phyloP scores from a whole-genome alignment of 1,140 invertebrate species.

The Drosophila carrolli region DNA sequence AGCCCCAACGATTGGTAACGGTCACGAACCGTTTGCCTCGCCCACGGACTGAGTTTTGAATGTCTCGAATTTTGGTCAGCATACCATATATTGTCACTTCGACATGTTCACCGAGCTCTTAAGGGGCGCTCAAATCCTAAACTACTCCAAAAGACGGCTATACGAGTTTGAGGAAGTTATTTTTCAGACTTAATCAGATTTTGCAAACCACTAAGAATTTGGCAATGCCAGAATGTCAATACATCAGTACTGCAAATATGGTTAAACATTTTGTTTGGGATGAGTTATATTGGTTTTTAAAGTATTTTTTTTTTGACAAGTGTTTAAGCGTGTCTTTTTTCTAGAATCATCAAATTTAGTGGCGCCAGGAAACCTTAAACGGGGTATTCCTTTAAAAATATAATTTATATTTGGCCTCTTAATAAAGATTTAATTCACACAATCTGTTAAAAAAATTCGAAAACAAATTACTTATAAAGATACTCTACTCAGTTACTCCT shows the following conservation, averaged over 20 bases:
- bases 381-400: no score
- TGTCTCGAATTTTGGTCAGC: constrained; percentile 9
- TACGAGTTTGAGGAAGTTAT: constrained; percentile 1
- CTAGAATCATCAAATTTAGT: no score
- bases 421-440: no score
- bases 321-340: no score
- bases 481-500: no score
- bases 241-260: neutral
- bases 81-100: constrained; percentile 8
- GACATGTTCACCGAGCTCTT: constrained; percentile 19
- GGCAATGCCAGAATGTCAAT: neutral
- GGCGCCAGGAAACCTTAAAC: no score
- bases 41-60: constrained; percentile 16
- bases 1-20: constrained; percentile 5
- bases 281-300: no score
- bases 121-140: neutral
- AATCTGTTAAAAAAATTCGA: no score
- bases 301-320: no score
- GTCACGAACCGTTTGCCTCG: constrained; percentile 34
- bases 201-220: neutral
- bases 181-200: neutral
- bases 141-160: neutral
- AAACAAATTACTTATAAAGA: no score
- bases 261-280: no score
- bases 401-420: no score